phyloP scores from a whole-genome alignment of 2,113 vertebrate species.

The Hassar affinis region DNA sequence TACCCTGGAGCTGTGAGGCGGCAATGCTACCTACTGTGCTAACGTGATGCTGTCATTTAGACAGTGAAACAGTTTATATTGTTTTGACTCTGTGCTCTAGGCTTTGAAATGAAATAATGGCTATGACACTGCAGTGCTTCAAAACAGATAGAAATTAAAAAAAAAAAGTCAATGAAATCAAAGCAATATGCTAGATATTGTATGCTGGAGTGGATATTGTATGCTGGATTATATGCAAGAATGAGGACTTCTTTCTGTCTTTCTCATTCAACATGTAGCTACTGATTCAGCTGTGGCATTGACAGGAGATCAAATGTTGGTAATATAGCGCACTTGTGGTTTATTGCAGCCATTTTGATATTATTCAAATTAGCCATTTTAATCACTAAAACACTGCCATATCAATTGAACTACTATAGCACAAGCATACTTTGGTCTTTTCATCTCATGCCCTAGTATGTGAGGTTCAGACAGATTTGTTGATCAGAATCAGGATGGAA shows the following conservation, averaged over 20 bases:
- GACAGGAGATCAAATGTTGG: not conserved
- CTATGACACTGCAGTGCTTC: not conserved
- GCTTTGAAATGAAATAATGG: not conserved
- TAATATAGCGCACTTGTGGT: not conserved
- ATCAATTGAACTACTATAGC: not conserved
- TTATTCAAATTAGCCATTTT: not conserved
- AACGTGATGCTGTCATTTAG: not conserved
- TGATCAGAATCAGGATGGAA: constrained; percentile 1
- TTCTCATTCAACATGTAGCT: not conserved
- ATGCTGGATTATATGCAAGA: not conserved
- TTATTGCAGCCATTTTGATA: not conserved
- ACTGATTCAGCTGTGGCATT: not conserved
- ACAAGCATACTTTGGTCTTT: not conserved
- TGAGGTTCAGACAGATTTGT: constrained; percentile 12
- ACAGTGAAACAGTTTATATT: not conserved
- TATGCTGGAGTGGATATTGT: not conserved
- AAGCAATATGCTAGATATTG: not conserved
- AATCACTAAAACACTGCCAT: not conserved
- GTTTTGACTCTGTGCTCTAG: not conserved
- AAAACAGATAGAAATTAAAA: not conserved
- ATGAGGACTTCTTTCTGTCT: not conserved
- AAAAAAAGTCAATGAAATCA: not conserved
- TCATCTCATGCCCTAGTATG: not conserved
- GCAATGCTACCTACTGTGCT: not conserved
- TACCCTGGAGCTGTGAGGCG: not conserved